Evolutionary conservation across 1,140 invertebrate genomes (phyloP), one percentile per base, ranked within the genome.

Genomic region (Pachypeltis micranthus): DNA sequence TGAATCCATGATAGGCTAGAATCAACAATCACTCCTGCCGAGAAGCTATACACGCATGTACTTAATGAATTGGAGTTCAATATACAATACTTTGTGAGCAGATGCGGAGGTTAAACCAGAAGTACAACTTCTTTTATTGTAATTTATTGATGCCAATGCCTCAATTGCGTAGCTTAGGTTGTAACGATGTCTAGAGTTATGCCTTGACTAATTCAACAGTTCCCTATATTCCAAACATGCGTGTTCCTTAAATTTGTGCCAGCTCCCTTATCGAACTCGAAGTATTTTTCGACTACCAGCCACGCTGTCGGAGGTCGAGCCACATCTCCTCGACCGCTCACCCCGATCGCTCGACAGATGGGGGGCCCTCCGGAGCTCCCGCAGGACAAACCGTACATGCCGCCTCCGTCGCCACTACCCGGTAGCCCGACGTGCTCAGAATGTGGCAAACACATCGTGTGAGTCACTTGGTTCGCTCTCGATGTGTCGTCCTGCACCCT

Each of bases 381-480:
- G 25, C 73, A 72, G 68, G 75, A 73, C 64, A 68, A 72, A 66
- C 71, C 74, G 27, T 71, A 71, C 61, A 72, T 28, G 73, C 72
- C 12, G 66, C 68, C 51, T 21, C 54, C 27, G n/a, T 66, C 67
- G 71, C 68, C 70, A 74, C 69, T 59, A 67, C 74, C 72, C 67
- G 79, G 79, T 69, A 77, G 77, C 47, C 82, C 84, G 56, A 78
- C 80, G 73, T 89, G 86, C 79, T 80, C 77, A 72, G 84, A 83
- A 71, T 89, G 86, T 77, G 83, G 84, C 76, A 78, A 81, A 70
- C 78, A 81, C 72, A 86, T 89, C 74, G 83, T 86, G 86, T 89
- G 86, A 89, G 81, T 68, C 44, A 44, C 25, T 26, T 61, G 26
- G 28, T n/a, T n/a, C n/a, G n/a, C n/a, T 34, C 28, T 26, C 21